Conservation (phyloP, 1,140 invertebrate species). For the Drosophila varians region DNA sequence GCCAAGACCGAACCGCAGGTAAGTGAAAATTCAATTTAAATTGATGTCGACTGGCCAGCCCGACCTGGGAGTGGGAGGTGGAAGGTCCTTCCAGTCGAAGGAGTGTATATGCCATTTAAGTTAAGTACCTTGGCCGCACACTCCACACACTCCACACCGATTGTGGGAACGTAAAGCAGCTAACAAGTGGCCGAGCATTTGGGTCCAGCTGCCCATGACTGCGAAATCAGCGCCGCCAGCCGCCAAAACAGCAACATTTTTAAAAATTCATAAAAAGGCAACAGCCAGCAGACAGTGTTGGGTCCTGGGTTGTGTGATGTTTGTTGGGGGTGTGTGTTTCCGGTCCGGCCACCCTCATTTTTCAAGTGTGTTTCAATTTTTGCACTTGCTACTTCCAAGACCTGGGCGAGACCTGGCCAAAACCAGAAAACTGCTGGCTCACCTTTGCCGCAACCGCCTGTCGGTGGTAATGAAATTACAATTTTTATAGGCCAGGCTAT, state of each 20-base stretch:
- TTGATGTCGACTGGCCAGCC: constrained; percentile 70
- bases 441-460: constrained; percentile 36
- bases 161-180: constrained; percentile 71
- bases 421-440: constrained; percentile 10
- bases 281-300: constrained; percentile 13
- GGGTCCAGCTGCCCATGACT: constrained; percentile 69
- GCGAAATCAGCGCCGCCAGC: constrained; percentile 69
- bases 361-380: constrained; percentile 78
- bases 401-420: background rate
- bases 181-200: constrained; percentile 75
- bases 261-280: constrained; percentile 80
- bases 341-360: constrained; percentile 63
- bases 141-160: constrained; percentile 6
- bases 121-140: constrained; percentile 73
- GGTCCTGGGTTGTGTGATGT: background rate
- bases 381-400: constrained; percentile 38
- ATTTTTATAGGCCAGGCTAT: constrained; percentile 75
- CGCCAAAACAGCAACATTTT: constrained; percentile 78
- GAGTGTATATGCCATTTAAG: constrained; percentile 78
- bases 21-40: constrained; percentile 83
- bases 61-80: background rate
- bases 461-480: constrained; percentile 81
- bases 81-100: constrained; percentile 3
- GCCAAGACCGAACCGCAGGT: constrained; percentile 34
- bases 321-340: constrained; percentile 30